Percentiles rank a stretch among this genome's conserved stretches.
Conservation (phyloP, 35 echinoderm and acorn worm genomes). For the Eucidaris tribuloides region DNA sequence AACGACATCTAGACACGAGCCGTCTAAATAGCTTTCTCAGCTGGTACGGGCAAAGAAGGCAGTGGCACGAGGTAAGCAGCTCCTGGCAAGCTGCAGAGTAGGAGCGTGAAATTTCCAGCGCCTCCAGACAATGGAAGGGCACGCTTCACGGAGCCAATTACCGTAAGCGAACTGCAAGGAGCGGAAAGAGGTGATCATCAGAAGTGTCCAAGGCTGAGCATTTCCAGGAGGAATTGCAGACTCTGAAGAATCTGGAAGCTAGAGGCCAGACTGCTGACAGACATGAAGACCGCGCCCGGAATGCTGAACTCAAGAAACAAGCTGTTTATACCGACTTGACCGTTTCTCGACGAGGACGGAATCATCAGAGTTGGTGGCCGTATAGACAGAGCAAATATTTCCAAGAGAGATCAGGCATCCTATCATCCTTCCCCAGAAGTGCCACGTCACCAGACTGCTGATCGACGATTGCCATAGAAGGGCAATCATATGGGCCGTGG, state of each 20-base stretch:
- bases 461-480: conserved; percentile 67
- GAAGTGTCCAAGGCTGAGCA: background rate
- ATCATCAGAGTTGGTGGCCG: conserved; percentile 67
- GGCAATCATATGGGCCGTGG: conserved; percentile 54
- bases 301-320: conserved; percentile 27
- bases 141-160: background rate
- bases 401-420: conserved; percentile 49
- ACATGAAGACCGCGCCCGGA: background rate
- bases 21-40: conserved; percentile 17
- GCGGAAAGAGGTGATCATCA: conserved; percentile 32
- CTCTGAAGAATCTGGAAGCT: background rate
- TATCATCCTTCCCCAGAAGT: conserved; percentile 43
- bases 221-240: conserved; percentile 19
- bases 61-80: background rate
- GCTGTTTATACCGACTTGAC: conserved; percentile 57
- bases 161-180: background rate
- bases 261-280: background rate
- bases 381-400: conserved; percentile 18
- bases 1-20: conserved; percentile 16
- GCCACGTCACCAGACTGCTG: conserved; percentile 59
- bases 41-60: conserved; percentile 49
- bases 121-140: background rate
- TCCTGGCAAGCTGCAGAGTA: conserved; percentile 14
- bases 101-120: background rate
- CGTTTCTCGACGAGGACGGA: conserved; percentile 66